Percentiles rank a stretch among this genome's conserved stretches.
Conservation (phyloP, 2,113 vertebrate genomes). For the Eurypyga helias region DNA sequence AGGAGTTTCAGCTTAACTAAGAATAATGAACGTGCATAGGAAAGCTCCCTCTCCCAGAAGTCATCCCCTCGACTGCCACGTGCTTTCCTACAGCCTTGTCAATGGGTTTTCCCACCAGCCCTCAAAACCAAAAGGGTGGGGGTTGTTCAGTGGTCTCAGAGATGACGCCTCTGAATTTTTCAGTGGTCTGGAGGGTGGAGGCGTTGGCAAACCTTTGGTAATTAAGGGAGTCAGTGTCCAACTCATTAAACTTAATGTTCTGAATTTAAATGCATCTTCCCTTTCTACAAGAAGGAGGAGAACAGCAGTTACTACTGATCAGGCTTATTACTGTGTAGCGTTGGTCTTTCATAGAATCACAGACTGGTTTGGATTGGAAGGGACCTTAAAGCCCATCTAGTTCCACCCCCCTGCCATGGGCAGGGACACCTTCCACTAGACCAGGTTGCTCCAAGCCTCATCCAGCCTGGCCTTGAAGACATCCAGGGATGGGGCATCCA, state of each 20-base stretch:
- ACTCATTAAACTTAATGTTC: neutral
- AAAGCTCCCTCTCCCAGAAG: neutral
- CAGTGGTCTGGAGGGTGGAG: neutral
- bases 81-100: neutral
- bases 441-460: too few relatives aligned
- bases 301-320: neutral
- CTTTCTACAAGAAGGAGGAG: neutral
- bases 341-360: neutral
- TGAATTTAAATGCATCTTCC: neutral
- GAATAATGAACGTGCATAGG: neutral
- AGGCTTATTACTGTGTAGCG: neutral
- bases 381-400: too few relatives aligned
- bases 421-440: too few relatives aligned
- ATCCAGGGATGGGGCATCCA: too few relatives aligned
- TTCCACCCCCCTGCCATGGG: too few relatives aligned
- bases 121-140: neutral
- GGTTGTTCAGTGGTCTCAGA: neutral
- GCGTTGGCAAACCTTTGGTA: neutral
- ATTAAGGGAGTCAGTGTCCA: neutral
- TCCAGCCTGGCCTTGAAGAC: too few relatives aligned
- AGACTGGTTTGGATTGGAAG: too few relatives aligned
- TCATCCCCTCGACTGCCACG: neutral
- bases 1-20: neutral
- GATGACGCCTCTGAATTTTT: neutral
- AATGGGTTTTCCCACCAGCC: fast-evolving